Conservation (phyloP, 2,113 vertebrate species). For the Phyllostomus discolor region DNA sequence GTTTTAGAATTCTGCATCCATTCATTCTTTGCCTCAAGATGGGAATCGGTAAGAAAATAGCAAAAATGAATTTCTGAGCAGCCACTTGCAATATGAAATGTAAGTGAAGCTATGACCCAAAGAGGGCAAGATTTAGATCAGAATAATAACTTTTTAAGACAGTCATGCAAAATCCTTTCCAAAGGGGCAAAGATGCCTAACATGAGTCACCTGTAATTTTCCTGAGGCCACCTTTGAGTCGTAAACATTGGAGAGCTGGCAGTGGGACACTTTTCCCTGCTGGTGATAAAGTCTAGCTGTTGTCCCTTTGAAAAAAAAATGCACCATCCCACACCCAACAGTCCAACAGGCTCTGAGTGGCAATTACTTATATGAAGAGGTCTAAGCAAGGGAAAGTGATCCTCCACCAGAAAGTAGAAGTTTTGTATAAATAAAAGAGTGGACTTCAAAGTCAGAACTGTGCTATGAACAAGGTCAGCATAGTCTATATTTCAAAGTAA, state of each 20-base stretch:
- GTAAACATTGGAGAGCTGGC: neutral
- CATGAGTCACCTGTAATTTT: neutral
- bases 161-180: neutral
- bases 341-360: neutral
- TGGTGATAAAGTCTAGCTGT: neutral
- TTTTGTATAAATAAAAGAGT: neutral
- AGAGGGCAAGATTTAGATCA: neutral
- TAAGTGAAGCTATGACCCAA: neutral
- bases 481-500: neutral
- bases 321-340: neutral
- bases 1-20: neutral
- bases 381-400: neutral
- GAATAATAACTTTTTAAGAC: neutral
- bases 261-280: neutral
- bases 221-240: neutral
- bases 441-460: neutral
- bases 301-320: neutral
- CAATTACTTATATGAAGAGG: neutral
- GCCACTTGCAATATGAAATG: neutral
- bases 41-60: neutral
- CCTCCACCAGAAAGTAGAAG: neutral
- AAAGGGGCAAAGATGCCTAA: neutral
- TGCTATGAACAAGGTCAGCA: neutral
- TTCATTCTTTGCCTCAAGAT: neutral
- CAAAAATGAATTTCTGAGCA: slow-evolving; percentile 20